A percentile compares a stretch with the other conserved stretches of the same genome.
phyloP scores from a whole-genome alignment of 2,888 invertebrate species.

The Apocheima hispidaria region DNA sequence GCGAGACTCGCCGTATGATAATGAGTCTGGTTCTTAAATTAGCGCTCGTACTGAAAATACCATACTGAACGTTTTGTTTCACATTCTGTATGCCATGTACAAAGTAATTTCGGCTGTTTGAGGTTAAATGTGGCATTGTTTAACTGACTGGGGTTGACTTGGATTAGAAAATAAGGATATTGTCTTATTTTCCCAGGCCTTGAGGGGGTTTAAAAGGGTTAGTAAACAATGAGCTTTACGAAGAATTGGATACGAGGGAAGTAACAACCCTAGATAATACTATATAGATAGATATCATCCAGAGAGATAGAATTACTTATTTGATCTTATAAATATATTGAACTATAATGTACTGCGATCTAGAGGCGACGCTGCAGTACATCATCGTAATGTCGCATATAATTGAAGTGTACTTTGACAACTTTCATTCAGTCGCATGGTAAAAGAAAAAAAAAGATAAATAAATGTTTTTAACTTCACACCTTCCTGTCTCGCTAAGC shows the following conservation, averaged over 20 bases:
- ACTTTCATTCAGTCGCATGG: too few species aligned
- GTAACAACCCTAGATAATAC: background rate
- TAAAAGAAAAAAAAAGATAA: too few species aligned
- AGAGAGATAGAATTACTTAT: background rate
- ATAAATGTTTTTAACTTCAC: background rate
- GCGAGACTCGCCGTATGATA: conserved; percentile 11
- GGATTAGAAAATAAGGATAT: conserved; percentile 18
- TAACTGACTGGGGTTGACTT: conserved; percentile 9
- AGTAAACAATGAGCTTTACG: conserved; percentile 4
- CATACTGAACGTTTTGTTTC: conserved; percentile 24
- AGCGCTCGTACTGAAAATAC: conserved; percentile 18
- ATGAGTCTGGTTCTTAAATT: conserved; percentile 33
- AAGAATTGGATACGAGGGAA: background rate
- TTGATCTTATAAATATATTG: too few species aligned
- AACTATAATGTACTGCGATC: too few species aligned
- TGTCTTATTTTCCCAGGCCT: conserved; percentile 3
- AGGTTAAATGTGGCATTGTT: conserved; percentile 24
- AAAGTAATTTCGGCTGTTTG: conserved; percentile 26
- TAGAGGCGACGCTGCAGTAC: too few species aligned
- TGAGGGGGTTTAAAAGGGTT: conserved; percentile 1
- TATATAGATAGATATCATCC: background rate
- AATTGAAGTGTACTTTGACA: too few species aligned
- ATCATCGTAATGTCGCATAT: too few species aligned
- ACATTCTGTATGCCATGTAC: conserved; percentile 24
- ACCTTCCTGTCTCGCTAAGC: too few species aligned